phyloP scores from a whole-genome alignment of 1,140 invertebrate species.

The Stegodyphus mimosarum region DNA sequence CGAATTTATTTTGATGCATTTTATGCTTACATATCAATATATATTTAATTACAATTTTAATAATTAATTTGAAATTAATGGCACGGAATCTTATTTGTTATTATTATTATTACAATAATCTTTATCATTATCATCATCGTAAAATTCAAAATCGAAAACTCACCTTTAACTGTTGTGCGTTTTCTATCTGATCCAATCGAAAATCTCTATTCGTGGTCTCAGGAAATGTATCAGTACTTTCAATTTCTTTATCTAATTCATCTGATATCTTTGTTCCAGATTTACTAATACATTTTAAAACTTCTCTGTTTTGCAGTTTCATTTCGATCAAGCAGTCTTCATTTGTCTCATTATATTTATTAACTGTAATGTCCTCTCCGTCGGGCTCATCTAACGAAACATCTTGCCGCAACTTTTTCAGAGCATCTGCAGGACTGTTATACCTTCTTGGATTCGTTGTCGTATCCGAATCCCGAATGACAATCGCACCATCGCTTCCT shows the following conservation, averaged over 20 bases:
- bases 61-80: too few species aligned
- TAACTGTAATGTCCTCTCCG: neutral
- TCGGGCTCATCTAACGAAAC: neutral
- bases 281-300: neutral
- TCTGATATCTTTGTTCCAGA: neutral
- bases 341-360: too few species aligned
- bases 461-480: neutral
- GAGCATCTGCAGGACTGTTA: constrained; percentile 43
- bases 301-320: constrained; percentile 34
- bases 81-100: too few species aligned
- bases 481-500: constrained; percentile 1
- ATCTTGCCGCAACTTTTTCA: constrained; percentile 29
- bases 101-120: too few species aligned
- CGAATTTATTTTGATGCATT: too few species aligned
- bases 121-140: too few species aligned
- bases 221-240: neutral
- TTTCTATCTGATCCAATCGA: neutral
- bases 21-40: too few species aligned
- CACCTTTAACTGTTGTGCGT: constrained; percentile 1
- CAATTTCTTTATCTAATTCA: neutral
- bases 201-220: neutral
- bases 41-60: too few species aligned
- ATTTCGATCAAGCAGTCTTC: neutral
- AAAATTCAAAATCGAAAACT: neutral
- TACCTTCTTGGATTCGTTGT: constrained; percentile 11